Conservation (phyloP, 2,888 invertebrate species). For the Colostygia pectinataria region DNA sequence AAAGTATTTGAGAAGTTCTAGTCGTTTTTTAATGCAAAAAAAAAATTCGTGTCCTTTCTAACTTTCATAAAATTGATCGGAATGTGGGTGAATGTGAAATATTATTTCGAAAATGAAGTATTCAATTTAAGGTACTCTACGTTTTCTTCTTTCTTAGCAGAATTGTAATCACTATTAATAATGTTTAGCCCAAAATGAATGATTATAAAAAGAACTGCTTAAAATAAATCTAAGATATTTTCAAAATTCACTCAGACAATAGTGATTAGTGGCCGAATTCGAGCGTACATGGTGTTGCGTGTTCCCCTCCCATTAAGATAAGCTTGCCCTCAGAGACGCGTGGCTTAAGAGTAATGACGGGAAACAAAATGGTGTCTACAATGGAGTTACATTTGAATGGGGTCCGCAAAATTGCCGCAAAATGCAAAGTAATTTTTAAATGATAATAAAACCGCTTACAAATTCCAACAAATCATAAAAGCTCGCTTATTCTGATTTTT, state of each 20-base stretch:
- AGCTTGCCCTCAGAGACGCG: constrained; percentile 62
- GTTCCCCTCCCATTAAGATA: constrained; percentile 64
- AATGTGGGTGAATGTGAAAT: constrained; percentile 10
- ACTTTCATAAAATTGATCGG: constrained; percentile 42
- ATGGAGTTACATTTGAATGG: constrained; percentile 50
- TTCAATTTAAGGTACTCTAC: too few species aligned
- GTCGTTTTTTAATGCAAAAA: constrained; percentile 50
- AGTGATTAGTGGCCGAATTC: constrained; percentile 46
- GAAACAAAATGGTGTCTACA: constrained; percentile 61
- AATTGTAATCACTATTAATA: too few species aligned
- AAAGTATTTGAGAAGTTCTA: constrained; percentile 62
- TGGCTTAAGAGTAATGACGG: constrained; percentile 63
- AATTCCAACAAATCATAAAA: constrained; percentile 39
- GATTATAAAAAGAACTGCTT: too few species aligned
- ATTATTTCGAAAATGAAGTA: too few species aligned
- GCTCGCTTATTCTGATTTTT: constrained; percentile 34
- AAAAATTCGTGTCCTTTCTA: constrained; percentile 51
- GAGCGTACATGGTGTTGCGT: constrained; percentile 54
- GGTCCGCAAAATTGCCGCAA: constrained; percentile 26
- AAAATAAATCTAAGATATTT: constrained; percentile 17
- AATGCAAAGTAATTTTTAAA: constrained; percentile 30
- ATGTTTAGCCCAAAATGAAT: too few species aligned
- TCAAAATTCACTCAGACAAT: constrained; percentile 39
- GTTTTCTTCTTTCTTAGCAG: too few species aligned
- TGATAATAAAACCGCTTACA: constrained; percentile 37